phyloP scores from a whole-genome alignment of 2,888 invertebrate species.

The Iphiclides podalirius region DNA sequence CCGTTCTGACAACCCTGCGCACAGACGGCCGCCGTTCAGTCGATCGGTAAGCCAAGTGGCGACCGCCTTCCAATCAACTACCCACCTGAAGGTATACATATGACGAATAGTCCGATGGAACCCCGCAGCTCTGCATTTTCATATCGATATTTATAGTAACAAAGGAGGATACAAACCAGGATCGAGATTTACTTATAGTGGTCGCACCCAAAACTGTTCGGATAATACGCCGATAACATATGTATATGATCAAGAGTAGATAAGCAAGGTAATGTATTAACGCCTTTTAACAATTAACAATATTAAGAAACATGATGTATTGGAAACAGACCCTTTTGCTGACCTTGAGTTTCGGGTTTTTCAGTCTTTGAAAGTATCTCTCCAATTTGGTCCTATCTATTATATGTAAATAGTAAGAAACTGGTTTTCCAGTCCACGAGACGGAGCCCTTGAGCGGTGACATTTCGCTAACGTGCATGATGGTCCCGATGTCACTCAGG shows the following conservation, averaged over 20 bases:
- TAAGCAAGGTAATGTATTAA: conserved; percentile 1
- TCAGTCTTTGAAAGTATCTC: conserved; percentile 96
- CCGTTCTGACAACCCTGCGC: conserved; percentile 43
- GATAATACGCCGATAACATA: no score
- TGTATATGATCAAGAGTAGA: conserved; percentile 25
- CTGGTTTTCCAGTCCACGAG: conserved; percentile 99
- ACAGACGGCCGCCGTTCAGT: neutral
- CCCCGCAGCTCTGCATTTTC: no score
- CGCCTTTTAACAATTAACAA: conserved; percentile 26
- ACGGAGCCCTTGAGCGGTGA: conserved; percentile 96
- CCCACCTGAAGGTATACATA: conserved; percentile 3
- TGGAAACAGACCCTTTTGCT: conserved; percentile 80
- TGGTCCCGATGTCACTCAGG: conserved; percentile 98
- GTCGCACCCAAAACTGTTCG: no score
- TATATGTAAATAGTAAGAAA: conserved; percentile 98
- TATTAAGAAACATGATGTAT: conserved; percentile 43
- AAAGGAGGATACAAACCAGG: no score
- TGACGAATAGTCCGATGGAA: no score
- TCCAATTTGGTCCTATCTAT: conserved; percentile 98
- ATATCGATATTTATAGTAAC: no score
- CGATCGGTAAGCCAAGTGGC: neutral
- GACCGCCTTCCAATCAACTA: neutral
- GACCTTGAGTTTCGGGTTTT: conserved; percentile 91
- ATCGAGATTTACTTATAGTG: no score
- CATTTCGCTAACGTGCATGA: conserved; percentile 99